These are phyloP conservation scores for Ageneiosus marmoratus DNA, from an alignment of 2,113 vertebrate species.

Conservation along the genomic window DNA sequence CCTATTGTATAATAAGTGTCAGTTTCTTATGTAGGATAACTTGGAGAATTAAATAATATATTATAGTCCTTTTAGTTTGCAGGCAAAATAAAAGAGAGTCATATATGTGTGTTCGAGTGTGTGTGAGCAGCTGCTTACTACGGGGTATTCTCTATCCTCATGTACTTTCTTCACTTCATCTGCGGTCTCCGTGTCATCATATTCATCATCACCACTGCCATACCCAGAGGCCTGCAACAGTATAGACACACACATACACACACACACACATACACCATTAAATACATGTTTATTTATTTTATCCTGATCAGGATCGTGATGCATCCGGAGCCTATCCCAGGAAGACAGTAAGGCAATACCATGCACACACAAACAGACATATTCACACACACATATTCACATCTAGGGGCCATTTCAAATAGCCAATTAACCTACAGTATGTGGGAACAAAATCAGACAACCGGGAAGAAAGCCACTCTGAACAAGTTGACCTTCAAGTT, in stretches of 20 bases:
- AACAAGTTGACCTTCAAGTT: background rate
- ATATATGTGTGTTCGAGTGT: constrained; percentile 7
- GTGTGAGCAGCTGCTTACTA: constrained; percentile 56
- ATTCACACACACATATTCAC: too few relatives aligned
- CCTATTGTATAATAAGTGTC: background rate
- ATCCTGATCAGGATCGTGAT: background rate
- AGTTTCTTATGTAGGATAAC: background rate
- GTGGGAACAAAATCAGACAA: background rate
- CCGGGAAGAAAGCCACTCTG: background rate
- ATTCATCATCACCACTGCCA: constrained; percentile 75
- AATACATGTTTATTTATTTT: background rate
- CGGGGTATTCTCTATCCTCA: constrained; percentile 66
- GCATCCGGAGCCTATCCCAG: background rate
- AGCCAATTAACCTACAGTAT: background rate
- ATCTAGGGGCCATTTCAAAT: background rate
- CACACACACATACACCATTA: constrained; percentile 8
- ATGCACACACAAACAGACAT: background rate
- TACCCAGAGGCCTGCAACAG: constrained; percentile 83
- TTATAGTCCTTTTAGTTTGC: background rate
- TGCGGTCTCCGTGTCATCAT: constrained; percentile 70
- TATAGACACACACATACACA: constrained; percentile 14
- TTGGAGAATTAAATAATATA: background rate
- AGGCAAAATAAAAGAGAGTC: background rate
- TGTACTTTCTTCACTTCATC: constrained; percentile 73
- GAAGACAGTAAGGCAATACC: background rate